These are phyloP conservation scores for Hesperophylax magnus DNA, from an alignment of 1,140 invertebrate species.

Conservation along the genomic window DNA sequence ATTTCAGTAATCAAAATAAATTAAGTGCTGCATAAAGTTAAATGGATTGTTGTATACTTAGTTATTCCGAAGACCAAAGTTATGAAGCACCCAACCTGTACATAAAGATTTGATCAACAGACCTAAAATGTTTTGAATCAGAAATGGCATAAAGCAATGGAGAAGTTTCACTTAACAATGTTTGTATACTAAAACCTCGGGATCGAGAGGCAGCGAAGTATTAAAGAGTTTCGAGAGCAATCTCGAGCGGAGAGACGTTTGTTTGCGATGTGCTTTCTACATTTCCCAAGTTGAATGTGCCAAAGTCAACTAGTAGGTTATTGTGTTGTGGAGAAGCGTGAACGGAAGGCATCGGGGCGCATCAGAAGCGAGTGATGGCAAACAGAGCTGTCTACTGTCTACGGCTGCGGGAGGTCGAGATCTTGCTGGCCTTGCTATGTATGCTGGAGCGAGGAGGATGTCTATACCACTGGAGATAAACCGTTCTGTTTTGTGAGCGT, in stretches of 20 bases:
- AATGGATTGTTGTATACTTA: too few species aligned
- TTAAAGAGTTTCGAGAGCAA: neutral
- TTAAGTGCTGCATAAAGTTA: too few species aligned
- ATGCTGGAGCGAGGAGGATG: too few species aligned
- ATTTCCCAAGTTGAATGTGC: neutral
- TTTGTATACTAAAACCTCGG: neutral
- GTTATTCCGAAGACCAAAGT: too few species aligned
- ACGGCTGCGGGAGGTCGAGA: neutral
- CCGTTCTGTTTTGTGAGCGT: too few species aligned
- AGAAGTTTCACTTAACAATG: conserved; percentile 11
- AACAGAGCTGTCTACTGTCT: neutral
- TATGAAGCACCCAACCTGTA: too few species aligned
- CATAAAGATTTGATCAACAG: neutral
- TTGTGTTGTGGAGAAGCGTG: neutral
- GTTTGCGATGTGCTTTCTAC: conserved; percentile 15
- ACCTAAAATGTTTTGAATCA: neutral
- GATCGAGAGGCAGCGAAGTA: neutral
- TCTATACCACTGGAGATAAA: too few species aligned
- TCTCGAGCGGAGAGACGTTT: neutral
- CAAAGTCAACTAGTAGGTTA: conserved; percentile 17
- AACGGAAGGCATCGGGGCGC: conserved; percentile 4
- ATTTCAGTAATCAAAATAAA: too few species aligned
- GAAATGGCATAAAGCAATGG: neutral
- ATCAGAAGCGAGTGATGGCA: conserved; percentile 3
- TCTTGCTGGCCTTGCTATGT: neutral